Conservation (phyloP, 2,888 invertebrate species). For the Torymus texanus region DNA sequence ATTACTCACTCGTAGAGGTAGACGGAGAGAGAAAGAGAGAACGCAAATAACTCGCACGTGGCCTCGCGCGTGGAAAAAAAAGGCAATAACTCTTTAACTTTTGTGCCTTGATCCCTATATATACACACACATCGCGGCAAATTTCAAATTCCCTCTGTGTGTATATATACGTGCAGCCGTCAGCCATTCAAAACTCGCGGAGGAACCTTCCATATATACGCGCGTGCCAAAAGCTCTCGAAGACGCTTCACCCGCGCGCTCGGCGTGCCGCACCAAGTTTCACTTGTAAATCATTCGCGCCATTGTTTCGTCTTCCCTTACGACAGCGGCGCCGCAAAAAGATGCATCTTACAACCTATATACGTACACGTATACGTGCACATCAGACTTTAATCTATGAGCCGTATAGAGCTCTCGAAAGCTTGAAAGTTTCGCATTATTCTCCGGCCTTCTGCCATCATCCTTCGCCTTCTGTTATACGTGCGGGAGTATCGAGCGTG, state of each 20-base stretch:
- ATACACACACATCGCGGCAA: too few relatives aligned
- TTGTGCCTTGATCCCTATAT: background rate
- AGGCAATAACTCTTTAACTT: background rate
- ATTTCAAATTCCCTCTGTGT: background rate
- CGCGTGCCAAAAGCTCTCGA: too few relatives aligned
- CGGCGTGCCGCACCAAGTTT: background rate
- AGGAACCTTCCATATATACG: too few relatives aligned
- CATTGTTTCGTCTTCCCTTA: too few relatives aligned
- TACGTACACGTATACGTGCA: background rate
- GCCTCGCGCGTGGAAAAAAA: too few relatives aligned
- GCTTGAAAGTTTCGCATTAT: constrained; percentile 1
- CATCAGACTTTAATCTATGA: constrained; percentile 2
- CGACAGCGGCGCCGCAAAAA: too few relatives aligned
- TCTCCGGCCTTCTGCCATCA: background rate
- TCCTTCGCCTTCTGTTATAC: background rate
- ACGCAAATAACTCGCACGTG: too few relatives aligned
- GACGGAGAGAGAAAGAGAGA: too few relatives aligned
- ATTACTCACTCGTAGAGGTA: too few relatives aligned
- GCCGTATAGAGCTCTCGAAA: background rate
- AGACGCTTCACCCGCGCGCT: too few relatives aligned
- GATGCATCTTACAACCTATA: too few relatives aligned
- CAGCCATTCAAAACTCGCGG: too few relatives aligned
- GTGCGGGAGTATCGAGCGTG: background rate
- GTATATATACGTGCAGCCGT: background rate
- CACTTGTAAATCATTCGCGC: background rate